Evolutionary conservation across 2,888 invertebrate species (phyloP), one percentile per base, ranked within the genome.

Genomic region (Keiferia lycopersicella): DNA sequence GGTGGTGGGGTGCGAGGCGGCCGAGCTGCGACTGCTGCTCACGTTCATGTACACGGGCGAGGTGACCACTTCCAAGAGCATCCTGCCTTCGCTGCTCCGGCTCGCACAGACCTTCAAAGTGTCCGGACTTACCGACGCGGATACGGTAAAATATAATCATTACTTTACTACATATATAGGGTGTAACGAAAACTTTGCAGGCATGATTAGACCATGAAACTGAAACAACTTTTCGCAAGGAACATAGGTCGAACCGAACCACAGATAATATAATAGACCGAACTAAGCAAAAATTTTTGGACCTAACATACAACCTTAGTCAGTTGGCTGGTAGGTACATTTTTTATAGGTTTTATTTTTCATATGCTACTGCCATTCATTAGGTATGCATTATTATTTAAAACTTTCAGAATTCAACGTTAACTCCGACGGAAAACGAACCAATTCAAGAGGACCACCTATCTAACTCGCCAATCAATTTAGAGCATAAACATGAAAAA

Each of bases 1-100:
- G 64, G 92, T 96, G 60, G 93, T 95, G 65, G 94, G 95, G 68
- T 95, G 95, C 73, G 94, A 94, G 66, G 94, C 93, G 68, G 91
- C 94, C n/a, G 96, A 96, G 79, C 88, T 96, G 65, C 92, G 94
- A 63, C 94, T 96, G 12, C 94, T 97, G 66, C 93, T 97, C 45
- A 95, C 96, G 3, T 97, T 97, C 84, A 96, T 97, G 95, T 97
- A 97, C 85, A 95, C 95, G 59, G 97, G 97, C 2, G 97, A 97
- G 84, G 97, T 97, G 76, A 96, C 96, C 67, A 96, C 97, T 38
- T 95, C 95, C 68, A 95, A 95, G 84, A 94, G 94, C 74, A 94
- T 96, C 80, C 92, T 97, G 71, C 96, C 96, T 6, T 94, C 95
- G 57, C 90, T 97, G 65, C 91, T 97, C 56, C 93, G 95, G 66